A percentile compares a stretch with the other conserved stretches of the same genome.
phyloP scores from a whole-genome alignment of 2,888 invertebrate genomes.

The Eilema sororculum region DNA sequence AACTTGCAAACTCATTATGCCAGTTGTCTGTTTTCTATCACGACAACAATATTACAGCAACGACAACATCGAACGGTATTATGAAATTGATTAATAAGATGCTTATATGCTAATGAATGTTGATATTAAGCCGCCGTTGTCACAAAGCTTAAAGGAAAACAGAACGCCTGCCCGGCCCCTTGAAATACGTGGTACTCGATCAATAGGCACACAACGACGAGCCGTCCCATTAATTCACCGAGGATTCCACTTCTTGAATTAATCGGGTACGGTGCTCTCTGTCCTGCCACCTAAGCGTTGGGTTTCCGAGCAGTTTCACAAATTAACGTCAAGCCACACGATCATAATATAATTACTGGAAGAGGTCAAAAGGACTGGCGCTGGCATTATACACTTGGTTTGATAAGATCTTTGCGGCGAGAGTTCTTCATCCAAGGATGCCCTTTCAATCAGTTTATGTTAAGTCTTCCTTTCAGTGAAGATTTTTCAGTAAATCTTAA shows the following conservation, averaged over 20 bases:
- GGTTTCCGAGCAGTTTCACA: conserved; percentile 81
- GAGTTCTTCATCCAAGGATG: conserved; percentile 35
- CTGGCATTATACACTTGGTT: conserved; percentile 50
- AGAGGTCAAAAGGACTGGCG: conserved; percentile 53
- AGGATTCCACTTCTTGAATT: conserved; percentile 80
- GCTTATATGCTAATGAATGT: conserved; percentile 24
- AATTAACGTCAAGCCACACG: conserved; percentile 76
- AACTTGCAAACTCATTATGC: conserved; percentile 17
- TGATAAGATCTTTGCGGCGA: conserved; percentile 53
- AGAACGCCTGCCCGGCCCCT: conserved; percentile 44
- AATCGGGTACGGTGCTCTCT: conserved; percentile 72
- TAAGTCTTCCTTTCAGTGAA: conserved; percentile 24
- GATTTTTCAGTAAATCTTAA: conserved; percentile 29
- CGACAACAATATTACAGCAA: conserved; percentile 24
- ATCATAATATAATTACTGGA: conserved; percentile 69
- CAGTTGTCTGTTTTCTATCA: conserved; percentile 19
- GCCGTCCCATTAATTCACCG: conserved; percentile 72
- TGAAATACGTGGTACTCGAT: conserved; percentile 58
- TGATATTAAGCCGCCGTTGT: conserved; percentile 29
- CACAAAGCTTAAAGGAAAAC: conserved; percentile 42
- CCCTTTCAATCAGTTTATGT: conserved; percentile 36
- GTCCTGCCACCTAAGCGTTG: conserved; percentile 70
- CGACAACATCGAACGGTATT: conserved; percentile 13
- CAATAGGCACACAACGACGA: conserved; percentile 70
- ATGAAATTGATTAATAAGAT: conserved; percentile 23